Conservation (phyloP, 2,888 invertebrate genomes). For the Tetragonula carbonaria region DNA sequence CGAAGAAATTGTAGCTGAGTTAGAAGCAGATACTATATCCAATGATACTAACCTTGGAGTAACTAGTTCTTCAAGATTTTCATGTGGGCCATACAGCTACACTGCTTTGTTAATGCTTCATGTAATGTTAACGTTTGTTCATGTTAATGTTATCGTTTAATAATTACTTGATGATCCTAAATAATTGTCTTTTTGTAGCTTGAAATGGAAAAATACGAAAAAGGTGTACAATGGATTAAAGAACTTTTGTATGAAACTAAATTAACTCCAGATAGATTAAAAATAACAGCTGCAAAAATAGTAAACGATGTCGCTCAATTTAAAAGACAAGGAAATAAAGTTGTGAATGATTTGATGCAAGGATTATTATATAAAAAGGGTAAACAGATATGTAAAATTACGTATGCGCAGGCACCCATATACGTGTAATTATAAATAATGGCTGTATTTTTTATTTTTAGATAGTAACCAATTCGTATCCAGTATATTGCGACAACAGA, state of each 20-base stretch:
- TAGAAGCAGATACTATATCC: constrained; percentile 90
- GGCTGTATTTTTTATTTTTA: constrained; percentile 69
- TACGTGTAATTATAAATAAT: background rate
- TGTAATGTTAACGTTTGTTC: constrained; percentile 82
- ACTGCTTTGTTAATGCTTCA: constrained; percentile 88
- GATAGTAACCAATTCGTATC: constrained; percentile 90
- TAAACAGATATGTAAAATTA: constrained; percentile 72
- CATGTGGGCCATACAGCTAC: constrained; percentile 90
- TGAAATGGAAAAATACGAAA: constrained; percentile 90
- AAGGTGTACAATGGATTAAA: constrained; percentile 90
- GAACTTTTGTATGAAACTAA: constrained; percentile 90
- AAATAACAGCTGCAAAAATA: constrained; percentile 92
- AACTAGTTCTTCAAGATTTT: constrained; percentile 86
- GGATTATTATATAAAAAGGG: constrained; percentile 87
- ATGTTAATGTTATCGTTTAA: constrained; percentile 41
- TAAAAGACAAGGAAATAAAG: constrained; percentile 89
- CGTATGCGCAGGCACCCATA: background rate
- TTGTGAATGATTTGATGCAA: constrained; percentile 87
- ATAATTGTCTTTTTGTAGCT: constrained; percentile 84
- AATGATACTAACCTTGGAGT: constrained; percentile 88
- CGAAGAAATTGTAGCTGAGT: constrained; percentile 91
- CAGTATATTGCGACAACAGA: constrained; percentile 91
- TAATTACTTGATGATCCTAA: background rate
- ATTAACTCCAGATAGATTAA: constrained; percentile 90
- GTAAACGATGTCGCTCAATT: constrained; percentile 92